phyloP scores from a whole-genome alignment of 2,797 vertebrate species.

The Aldrovandia affinis region DNA sequence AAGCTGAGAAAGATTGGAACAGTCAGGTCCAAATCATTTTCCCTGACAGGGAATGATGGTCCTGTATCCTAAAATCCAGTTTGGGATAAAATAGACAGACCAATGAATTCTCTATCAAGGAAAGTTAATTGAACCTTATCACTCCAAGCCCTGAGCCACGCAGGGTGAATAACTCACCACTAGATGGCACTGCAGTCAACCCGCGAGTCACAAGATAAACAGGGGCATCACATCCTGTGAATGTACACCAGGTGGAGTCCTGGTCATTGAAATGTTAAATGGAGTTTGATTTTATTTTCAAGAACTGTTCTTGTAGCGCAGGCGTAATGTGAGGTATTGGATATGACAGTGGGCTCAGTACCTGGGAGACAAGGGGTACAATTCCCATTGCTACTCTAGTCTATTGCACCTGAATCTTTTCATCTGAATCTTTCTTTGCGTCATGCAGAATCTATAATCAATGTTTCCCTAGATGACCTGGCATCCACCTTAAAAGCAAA shows the following conservation, averaged over 20 bases:
- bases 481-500: background rate
- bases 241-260: constrained; percentile 7
- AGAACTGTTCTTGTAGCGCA: background rate
- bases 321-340: background rate
- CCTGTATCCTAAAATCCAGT: background rate
- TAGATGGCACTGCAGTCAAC: constrained; percentile 28
- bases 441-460: background rate
- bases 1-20: too few species aligned
- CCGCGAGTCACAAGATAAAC: background rate
- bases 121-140: background rate
- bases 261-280: background rate
- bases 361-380: background rate
- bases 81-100: background rate
- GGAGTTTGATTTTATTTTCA: background rate
- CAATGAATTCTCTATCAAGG: too few species aligned
- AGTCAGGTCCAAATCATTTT: background rate
- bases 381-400: background rate
- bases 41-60: background rate
- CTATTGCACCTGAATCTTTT: background rate
- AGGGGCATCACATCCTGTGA: background rate
- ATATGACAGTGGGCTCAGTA: background rate
- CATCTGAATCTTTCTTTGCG: background rate
- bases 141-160: background rate
- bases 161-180: background rate
- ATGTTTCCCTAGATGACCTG: background rate